phyloP scores from a whole-genome alignment of 2,113 vertebrate species.

The Irena cyanogastra region DNA sequence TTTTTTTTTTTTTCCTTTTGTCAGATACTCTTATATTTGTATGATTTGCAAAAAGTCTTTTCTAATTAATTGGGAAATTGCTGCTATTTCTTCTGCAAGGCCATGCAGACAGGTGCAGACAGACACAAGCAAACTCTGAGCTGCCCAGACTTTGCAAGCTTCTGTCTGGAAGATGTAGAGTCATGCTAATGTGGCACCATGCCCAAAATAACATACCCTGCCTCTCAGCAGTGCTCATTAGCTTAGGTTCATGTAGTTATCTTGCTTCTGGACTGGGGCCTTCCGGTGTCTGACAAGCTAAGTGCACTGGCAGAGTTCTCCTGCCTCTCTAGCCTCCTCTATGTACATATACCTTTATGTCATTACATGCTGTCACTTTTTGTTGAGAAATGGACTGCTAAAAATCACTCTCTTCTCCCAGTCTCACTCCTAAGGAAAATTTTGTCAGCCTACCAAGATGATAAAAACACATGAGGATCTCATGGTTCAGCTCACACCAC shows the following conservation, averaged over 20 bases:
- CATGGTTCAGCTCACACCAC: background rate
- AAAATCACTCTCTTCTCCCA: background rate
- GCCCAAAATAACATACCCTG: conserved; percentile 34
- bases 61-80: background rate
- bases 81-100: background rate
- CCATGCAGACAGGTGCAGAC: background rate
- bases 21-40: background rate
- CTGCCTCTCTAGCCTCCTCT: background rate
- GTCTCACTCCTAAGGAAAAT: background rate
- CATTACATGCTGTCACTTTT: background rate
- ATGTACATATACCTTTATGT: background rate
- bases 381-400: background rate
- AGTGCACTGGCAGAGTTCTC: background rate
- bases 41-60: background rate
- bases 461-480: background rate
- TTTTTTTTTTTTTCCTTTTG: background rate
- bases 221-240: conserved; percentile 17
- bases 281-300: background rate
- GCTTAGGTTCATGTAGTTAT: background rate
- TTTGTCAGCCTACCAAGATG: background rate
- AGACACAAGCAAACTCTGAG: background rate
- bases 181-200: conserved; percentile 3
- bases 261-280: background rate
- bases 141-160: background rate
- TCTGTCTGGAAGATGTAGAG: background rate